phyloP scores from a whole-genome alignment of 1,140 invertebrate genomes.

The Drosophila setifemur region DNA sequence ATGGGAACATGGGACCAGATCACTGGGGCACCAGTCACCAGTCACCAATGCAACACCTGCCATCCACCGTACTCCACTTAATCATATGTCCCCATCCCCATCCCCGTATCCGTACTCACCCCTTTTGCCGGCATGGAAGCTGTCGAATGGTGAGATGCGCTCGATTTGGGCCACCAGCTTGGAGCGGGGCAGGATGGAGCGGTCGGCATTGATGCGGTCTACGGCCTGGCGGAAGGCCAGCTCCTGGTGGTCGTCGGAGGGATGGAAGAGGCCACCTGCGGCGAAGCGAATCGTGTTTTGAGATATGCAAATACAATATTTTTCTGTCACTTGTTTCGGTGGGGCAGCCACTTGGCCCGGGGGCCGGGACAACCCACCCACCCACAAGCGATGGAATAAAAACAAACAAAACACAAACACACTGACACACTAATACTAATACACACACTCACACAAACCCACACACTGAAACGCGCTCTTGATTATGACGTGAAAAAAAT shows the following conservation, averaged over 20 bases:
- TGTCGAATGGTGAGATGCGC: slow-evolving; percentile 93
- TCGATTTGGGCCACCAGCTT: slow-evolving; percentile 93
- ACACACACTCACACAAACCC: slow-evolving; percentile 27
- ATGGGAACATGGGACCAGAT: too few species aligned
- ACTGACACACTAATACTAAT: slow-evolving; percentile 5
- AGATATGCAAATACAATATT: not conserved
- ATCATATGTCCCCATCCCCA: too few species aligned
- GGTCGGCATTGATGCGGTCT: slow-evolving; percentile 93
- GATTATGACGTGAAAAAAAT: slow-evolving; percentile 70
- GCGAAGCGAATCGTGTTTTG: slow-evolving; percentile 3
- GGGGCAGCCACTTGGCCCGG: too few species aligned
- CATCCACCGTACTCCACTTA: too few species aligned
- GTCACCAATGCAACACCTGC: slow-evolving; percentile 16
- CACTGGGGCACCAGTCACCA: too few species aligned
- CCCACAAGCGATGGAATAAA: slow-evolving; percentile 7
- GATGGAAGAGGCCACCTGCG: slow-evolving; percentile 94
- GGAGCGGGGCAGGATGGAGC: slow-evolving; percentile 91
- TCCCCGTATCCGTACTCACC: too few species aligned
- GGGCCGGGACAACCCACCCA: too few species aligned
- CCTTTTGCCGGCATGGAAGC: slow-evolving; percentile 95
- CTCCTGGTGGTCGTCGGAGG: slow-evolving; percentile 86
- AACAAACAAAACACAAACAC: slow-evolving; percentile 52
- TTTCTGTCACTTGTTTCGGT: not conserved
- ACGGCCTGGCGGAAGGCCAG: slow-evolving; percentile 95
- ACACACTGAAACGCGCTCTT: slow-evolving; percentile 57